phyloP scores from a whole-genome alignment of 2,888 invertebrate genomes.

The Alcis repandata region DNA sequence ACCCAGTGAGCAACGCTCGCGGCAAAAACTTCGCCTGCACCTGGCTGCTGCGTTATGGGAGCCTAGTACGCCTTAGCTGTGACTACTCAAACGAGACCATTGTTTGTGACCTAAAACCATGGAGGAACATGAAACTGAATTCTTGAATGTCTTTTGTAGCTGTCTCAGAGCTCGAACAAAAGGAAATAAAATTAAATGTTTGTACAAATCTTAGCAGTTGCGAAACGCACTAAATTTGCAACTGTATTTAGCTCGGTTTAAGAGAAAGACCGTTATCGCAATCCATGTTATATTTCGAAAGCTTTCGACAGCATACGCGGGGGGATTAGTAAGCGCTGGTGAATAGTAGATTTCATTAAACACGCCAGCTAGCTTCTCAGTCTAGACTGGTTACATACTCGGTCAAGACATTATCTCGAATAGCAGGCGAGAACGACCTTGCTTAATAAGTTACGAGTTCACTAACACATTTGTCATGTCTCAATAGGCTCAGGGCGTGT shows the following conservation, averaged over 20 bases:
- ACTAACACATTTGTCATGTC: conserved; percentile 35
- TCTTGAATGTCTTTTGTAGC: conserved; percentile 31
- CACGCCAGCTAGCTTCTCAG: conserved; percentile 35
- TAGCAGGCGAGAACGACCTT: conserved; percentile 37
- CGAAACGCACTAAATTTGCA: conserved; percentile 20
- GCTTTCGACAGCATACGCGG: conserved; percentile 53
- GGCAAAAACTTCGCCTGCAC: conserved; percentile 73
- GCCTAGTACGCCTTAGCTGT: conserved; percentile 57
- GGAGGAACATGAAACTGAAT: conserved; percentile 43
- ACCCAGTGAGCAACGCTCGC: conserved; percentile 76
- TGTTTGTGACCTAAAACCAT: conserved; percentile 66
- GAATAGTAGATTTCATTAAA: conserved; percentile 43
- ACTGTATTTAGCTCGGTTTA: conserved; percentile 32
- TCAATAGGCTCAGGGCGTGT: conserved; percentile 18
- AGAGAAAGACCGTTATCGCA: conserved; percentile 54
- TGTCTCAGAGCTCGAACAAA: conserved; percentile 13
- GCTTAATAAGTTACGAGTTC: conserved; percentile 37
- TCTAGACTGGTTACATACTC: conserved; percentile 43
- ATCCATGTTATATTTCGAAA: conserved; percentile 50
- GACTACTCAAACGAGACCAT: conserved; percentile 63
- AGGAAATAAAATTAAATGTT: conserved; percentile 17
- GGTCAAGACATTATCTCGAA: conserved; percentile 34
- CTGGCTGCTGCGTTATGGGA: conserved; percentile 65
- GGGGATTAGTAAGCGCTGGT: conserved; percentile 47
- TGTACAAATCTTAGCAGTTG: conserved; percentile 6